Conservation (phyloP, 2,888 invertebrate genomes). For the Pecten maximus region DNA sequence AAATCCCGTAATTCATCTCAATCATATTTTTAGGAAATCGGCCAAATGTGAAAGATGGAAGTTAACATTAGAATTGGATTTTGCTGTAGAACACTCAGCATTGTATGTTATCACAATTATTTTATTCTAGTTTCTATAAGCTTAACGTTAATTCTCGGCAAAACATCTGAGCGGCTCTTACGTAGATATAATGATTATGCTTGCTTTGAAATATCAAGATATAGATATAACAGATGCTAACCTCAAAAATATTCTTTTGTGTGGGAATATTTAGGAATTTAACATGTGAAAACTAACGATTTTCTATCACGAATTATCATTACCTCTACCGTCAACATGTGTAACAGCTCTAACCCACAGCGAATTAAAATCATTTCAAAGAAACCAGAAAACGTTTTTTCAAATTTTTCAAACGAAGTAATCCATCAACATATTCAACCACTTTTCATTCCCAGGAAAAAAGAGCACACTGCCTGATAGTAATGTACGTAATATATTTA, state of each 20-base stretch:
- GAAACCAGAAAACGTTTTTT: constrained; percentile 22
- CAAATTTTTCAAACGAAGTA: constrained; percentile 9
- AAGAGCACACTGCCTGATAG: not conserved
- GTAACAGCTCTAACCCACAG: not conserved
- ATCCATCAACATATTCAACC: constrained; percentile 28
- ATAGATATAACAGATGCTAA: not conserved
- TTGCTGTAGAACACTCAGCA: not conserved
- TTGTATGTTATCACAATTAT: not conserved
- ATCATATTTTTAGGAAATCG: not conserved
- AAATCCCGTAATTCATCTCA: too few relatives aligned
- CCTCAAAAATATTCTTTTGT: constrained; percentile 16
- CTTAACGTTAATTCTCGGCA: not conserved
- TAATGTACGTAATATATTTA: constrained; percentile 4
- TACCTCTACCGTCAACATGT: not conserved
- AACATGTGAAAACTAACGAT: not conserved
- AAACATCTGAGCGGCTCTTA: not conserved
- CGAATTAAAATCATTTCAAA: constrained; percentile 32
- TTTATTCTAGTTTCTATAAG: not conserved
- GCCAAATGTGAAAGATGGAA: not conserved
- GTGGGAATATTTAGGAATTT: not conserved
- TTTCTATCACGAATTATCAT: not conserved
- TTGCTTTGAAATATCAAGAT: not conserved
- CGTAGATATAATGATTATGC: not conserved
- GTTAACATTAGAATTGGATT: not conserved
- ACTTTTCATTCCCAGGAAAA: constrained; percentile 11